A percentile compares a stretch with the other conserved stretches of the same genome.
phyloP scores from a whole-genome alignment of 2,113 vertebrate species.

The Cairina moschata region DNA sequence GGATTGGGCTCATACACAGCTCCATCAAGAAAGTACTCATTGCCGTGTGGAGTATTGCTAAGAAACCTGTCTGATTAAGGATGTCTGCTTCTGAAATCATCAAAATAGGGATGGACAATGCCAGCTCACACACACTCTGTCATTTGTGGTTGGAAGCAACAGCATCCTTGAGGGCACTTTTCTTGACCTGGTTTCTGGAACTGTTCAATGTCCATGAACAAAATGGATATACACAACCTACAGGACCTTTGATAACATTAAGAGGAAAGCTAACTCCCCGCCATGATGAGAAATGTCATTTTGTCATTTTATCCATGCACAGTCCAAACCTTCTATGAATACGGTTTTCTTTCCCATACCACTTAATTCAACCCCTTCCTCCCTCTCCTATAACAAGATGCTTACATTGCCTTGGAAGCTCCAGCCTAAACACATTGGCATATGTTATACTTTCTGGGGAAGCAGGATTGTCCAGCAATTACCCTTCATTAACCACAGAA shows the following conservation, averaged over 20 bases:
- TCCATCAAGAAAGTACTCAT: neutral
- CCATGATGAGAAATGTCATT: rapidly evolving
- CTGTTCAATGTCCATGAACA: neutral
- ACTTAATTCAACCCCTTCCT: neutral
- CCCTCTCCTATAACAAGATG: rapidly evolving
- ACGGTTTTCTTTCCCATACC: neutral
- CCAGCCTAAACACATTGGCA: neutral
- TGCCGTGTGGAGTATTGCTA: neutral
- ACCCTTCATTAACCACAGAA: neutral
- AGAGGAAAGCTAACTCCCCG: neutral
- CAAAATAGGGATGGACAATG: rapidly evolving
- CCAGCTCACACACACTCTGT: rapidly evolving
- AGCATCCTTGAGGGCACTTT: rapidly evolving
- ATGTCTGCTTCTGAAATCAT: neutral
- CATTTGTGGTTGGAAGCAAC: neutral
- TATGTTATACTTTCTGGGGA: neutral
- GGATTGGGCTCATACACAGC: too few species aligned
- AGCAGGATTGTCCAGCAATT: neutral
- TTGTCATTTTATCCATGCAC: neutral
- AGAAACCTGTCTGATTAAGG: neutral
- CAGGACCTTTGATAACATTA: neutral
- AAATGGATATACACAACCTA: rapidly evolving
- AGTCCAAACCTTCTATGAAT: rapidly evolving
- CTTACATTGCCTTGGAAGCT: neutral
- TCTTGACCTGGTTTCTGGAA: neutral